Base-by-base conservation (phyloP, 2,888 invertebrate species). In the Rhopalosiphum nymphaeae region DNA sequence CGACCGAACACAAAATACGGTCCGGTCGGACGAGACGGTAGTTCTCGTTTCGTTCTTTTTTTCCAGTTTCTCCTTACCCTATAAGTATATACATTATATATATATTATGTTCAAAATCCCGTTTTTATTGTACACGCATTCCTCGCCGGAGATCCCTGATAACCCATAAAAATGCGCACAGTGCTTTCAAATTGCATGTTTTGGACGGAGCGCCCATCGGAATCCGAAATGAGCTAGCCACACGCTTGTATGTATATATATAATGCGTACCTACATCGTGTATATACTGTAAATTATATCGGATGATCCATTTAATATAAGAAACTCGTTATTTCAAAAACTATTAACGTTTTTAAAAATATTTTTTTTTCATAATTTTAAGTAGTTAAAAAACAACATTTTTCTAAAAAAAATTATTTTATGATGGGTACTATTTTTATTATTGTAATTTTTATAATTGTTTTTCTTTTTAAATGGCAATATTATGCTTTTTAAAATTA, bases 181-280 rank as follows among this genome's bases (percentile, higher is more conserved):
- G 61, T 85, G 90, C 57, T 90, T 90, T 36, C 86, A 42, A 94
- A 94, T 91, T 91, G 85, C 93, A 61, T 94, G 93, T 94, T 94
- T 94, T 49, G 93, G 93, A 94, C 93, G 93, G 53, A 86, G 89
- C 85, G 53, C 90, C 86, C 89, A 42, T 42, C 90, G 90, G 93
- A 94, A 94, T 94, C 49, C 90, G 90, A 94, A 94, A 94, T 94
- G 90, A 94, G 93, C 93, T 46, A 36, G 67, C 26, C 44, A 87
- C 78, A 21, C 16, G 44, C 29, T 13, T 42, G 42, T 78, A 53
- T 10, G 56, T 84, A n/a, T 87, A n/a, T 56, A 42, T 89, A 56
- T 56, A 13, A 29, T 87, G 49, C n/a, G 9, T 42, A 44, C 86
- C 44, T 61, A 90, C 44, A 90, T 16, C n/a, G n/a, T 49, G 67